A percentile compares a stretch with the other conserved stretches of the same genome.
Conservation (phyloP, 2,888 invertebrate species). For the Mythimna impura region DNA sequence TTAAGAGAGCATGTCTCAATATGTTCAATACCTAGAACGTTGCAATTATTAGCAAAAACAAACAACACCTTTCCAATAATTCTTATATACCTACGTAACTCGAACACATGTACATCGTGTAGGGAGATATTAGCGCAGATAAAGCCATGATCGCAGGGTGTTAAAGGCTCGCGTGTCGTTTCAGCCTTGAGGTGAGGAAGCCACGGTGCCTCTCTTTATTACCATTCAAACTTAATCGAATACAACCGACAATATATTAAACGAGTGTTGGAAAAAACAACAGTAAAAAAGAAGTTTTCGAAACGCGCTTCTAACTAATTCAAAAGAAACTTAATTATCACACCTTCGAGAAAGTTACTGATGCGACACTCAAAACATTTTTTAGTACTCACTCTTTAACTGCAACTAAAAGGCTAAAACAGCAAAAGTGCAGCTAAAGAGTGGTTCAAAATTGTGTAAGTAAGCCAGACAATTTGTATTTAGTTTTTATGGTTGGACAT, state of each 20-base stretch:
- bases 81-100: conserved; percentile 19
- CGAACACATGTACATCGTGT: conserved; percentile 56
- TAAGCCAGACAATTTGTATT: too few relatives aligned
- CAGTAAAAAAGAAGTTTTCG: conserved; percentile 65
- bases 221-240: conserved; percentile 84
- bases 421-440: too few relatives aligned
- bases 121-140: conserved; percentile 79
- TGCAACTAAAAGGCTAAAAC: background rate
- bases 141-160: conserved; percentile 75
- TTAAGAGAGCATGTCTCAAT: background rate
- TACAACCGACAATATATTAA: conserved; percentile 76
- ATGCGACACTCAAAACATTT: background rate
- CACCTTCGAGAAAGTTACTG: conserved; percentile 18
- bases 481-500: too few relatives aligned
- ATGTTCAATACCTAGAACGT: background rate
- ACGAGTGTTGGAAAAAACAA: conserved; percentile 66
- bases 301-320: conserved; percentile 60
- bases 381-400: background rate
- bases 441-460: background rate
- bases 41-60: conserved; percentile 28
- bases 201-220: conserved; percentile 75
- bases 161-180: conserved; percentile 79
- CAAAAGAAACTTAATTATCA: conserved; percentile 30
- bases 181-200: conserved; percentile 75
- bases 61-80: conserved; percentile 45